Conservation (phyloP, 1,140 invertebrate genomes). For the Maniola jurtina region DNA sequence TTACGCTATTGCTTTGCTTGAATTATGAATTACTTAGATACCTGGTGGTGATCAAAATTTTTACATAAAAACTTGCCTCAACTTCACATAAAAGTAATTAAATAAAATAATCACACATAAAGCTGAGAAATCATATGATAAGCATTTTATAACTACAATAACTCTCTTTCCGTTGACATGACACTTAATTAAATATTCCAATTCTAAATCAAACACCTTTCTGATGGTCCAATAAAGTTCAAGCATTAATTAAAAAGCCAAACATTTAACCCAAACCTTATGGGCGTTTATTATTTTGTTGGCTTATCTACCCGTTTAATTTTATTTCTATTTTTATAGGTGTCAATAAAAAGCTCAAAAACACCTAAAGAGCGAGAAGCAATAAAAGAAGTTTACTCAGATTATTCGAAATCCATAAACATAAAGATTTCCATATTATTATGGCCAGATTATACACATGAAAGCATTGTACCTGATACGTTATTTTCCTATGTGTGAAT, state of each 20-base stretch:
- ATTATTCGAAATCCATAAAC: constrained; percentile 28
- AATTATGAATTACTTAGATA: background rate
- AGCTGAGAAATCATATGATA: constrained; percentile 26
- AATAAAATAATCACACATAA: constrained; percentile 17
- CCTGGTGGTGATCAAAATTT: background rate
- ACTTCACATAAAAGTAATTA: background rate
- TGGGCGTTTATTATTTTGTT: constrained; percentile 27
- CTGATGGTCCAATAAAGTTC: constrained; percentile 24
- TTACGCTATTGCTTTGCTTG: no score
- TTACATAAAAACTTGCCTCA: background rate
- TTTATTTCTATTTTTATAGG: constrained; percentile 35
- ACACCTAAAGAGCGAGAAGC: constrained; percentile 30
- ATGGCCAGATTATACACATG: background rate
- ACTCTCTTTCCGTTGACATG: constrained; percentile 26
- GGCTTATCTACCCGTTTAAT: constrained; percentile 27
- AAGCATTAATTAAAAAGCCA: constrained; percentile 30
- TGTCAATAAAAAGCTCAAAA: constrained; percentile 29
- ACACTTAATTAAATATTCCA: constrained; percentile 19
- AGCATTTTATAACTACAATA: constrained; percentile 30
- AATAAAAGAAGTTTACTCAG: constrained; percentile 25
- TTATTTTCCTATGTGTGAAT: background rate
- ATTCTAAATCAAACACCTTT: constrained; percentile 30
- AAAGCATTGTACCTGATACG: background rate
- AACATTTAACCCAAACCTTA: constrained; percentile 21
- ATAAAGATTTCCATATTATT: constrained; percentile 23